Conservation (phyloP, 92 coral and sea anemone species). For the Epizoanthus ramosus region DNA sequence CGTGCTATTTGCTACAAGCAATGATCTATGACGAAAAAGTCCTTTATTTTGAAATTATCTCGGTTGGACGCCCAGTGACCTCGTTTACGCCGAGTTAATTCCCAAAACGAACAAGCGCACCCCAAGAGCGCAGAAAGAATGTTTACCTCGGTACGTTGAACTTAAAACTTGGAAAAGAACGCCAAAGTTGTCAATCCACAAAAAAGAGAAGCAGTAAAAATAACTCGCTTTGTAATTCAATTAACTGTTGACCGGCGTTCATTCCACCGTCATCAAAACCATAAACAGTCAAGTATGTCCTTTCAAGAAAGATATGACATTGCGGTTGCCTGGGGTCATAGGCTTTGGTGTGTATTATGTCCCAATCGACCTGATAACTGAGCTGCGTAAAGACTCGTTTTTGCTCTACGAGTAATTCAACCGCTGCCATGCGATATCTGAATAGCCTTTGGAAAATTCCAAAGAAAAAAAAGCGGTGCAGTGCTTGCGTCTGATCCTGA, state of each 20-base stretch:
- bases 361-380: no score
- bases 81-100: background rate
- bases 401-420: background rate
- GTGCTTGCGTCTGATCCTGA: no score
- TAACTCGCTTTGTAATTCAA: background rate
- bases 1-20: conserved; percentile 15
- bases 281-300: background rate
- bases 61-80: conserved; percentile 3
- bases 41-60: conserved; percentile 20
- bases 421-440: no score
- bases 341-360: background rate
- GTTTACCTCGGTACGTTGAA: background rate
- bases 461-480: no score
- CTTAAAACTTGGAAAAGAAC: background rate
- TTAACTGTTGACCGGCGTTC: no score
- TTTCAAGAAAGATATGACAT: background rate
- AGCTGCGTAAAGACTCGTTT: no score
- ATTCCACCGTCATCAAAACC: background rate
- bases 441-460: no score
- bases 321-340: background rate
- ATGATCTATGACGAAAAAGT: conserved; percentile 6
- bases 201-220: background rate
- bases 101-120: conserved; percentile 22
- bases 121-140: conserved; percentile 14
- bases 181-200: background rate